A percentile compares a stretch with the other conserved stretches of the same genome.
Evolutionary conservation across 2,888 invertebrate genomes (phyloP).

Genomic region (Tetranychus piercei): DNA sequence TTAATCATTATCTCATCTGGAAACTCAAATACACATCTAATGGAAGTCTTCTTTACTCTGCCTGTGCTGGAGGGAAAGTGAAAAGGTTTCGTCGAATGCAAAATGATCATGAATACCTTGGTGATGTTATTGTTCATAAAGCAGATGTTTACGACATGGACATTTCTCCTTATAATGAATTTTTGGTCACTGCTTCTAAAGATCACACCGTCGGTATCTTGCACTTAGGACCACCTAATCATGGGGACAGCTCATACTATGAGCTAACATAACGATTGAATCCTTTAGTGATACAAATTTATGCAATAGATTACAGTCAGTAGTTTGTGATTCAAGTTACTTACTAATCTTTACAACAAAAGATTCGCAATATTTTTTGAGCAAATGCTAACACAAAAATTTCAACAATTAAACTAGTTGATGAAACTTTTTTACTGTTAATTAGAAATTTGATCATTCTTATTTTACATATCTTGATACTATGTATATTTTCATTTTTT

Average conservation of each 20-base stretch:
- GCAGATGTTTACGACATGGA: conserved; percentile 38
- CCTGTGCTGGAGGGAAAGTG: conserved; percentile 35
- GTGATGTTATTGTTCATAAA: conserved; percentile 36
- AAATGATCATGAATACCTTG: conserved; percentile 36
- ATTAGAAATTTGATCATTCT: too few relatives aligned
- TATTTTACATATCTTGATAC: too few relatives aligned
- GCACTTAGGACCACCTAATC: conserved; percentile 36
- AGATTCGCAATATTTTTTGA: too few relatives aligned
- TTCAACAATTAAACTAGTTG: too few relatives aligned
- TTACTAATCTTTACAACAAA: too few relatives aligned
- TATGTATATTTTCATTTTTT: too few relatives aligned
- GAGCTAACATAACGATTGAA: conserved; percentile 1
- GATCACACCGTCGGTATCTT: conserved; percentile 37
- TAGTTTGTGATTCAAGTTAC: too few relatives aligned
- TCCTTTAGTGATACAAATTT: not conserved
- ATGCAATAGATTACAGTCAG: too few relatives aligned
- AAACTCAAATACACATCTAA: conserved; percentile 37
- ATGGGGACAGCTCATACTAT: conserved; percentile 29
- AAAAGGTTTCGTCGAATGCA: conserved; percentile 36
- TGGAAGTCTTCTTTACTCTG: conserved; percentile 35
- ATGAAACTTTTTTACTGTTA: too few relatives aligned
- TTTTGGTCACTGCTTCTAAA: conserved; percentile 37
- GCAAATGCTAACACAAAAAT: too few relatives aligned
- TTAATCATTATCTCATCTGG: conserved; percentile 30
- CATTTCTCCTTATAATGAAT: conserved; percentile 38